Percentiles rank a stretch among this genome's conserved stretches.
Evolutionary conservation across 2,797 vertebrate genomes (phyloP).

Genomic region (Bovichtus variegatus): DNA sequence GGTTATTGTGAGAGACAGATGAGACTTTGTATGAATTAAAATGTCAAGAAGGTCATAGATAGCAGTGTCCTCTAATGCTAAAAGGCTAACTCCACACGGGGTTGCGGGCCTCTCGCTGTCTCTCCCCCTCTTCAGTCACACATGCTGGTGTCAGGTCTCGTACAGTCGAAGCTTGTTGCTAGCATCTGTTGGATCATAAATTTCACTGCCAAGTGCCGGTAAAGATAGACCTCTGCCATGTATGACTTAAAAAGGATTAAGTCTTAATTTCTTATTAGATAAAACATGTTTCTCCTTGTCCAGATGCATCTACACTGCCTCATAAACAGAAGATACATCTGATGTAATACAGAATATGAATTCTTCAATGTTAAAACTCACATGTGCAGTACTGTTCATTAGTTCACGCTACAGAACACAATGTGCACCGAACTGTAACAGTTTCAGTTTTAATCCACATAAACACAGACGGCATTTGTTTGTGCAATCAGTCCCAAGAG

Average conservation of each 20-base stretch:
- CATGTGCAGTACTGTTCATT: not conserved
- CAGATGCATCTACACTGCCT: not conserved
- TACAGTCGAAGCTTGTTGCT: constrained; percentile 48
- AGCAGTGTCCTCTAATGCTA: constrained; percentile 8
- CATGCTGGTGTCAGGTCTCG: constrained; percentile 71
- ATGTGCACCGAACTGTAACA: constrained; percentile 34
- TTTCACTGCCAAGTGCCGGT: constrained; percentile 30
- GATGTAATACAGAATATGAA: not conserved
- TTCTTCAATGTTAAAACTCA: not conserved
- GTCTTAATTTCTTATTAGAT: constrained; percentile 25
- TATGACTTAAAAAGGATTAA: constrained; percentile 19
- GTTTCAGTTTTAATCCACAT: constrained; percentile 65
- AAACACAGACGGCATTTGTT: constrained; percentile 61
- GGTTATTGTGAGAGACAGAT: not conserved
- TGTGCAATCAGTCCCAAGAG: constrained; percentile 52
- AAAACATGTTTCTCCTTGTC: constrained; percentile 6
- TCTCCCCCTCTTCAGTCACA: constrained; percentile 45
- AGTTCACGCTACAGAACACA: not conserved
- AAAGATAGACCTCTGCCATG: constrained; percentile 30
- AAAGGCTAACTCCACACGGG: constrained; percentile 27
- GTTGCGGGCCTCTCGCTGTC: constrained; percentile 20
- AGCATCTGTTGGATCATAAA: constrained; percentile 74
- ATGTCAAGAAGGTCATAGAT: not conserved
- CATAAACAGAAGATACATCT: not conserved
- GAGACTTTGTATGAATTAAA: constrained; percentile 7